A percentile compares a stretch with the other conserved stretches of the same genome.
Evolutionary conservation across 2,797 vertebrate species (phyloP).

Genomic region (Dryobates pubescens): DNA sequence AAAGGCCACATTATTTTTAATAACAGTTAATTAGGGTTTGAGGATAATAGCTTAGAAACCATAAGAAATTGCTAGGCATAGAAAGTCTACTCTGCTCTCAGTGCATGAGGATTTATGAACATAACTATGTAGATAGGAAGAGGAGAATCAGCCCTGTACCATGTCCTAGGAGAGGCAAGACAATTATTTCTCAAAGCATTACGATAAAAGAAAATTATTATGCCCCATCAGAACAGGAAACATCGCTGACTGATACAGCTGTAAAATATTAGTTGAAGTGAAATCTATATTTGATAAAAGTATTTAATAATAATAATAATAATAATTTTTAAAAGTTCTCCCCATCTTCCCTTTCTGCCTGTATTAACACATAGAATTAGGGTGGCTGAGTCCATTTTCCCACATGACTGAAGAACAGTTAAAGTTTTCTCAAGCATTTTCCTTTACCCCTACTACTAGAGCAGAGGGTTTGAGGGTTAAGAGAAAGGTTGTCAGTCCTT

Average conservation of each 20-base stretch:
- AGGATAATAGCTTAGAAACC: conserved; percentile 39
- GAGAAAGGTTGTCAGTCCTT: background rate
- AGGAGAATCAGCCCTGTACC: conserved; percentile 17
- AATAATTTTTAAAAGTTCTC: background rate
- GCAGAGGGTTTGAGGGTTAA: background rate
- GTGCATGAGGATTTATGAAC: background rate
- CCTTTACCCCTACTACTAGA: background rate
- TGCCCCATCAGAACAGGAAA: background rate
- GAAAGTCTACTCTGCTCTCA: conserved; percentile 6
- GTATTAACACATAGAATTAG: background rate
- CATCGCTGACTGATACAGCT: background rate
- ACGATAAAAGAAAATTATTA: conserved; percentile 38
- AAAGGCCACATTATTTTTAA: conserved; percentile 54
- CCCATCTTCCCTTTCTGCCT: background rate
- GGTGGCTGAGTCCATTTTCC: background rate
- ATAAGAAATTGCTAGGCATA: background rate
- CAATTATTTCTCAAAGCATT: conserved; percentile 29
- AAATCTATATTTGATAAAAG: background rate
- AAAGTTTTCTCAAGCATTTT: background rate
- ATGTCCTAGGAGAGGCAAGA: conserved; percentile 36
- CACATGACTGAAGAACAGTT: background rate
- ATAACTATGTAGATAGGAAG: background rate
- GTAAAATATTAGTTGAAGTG: background rate
- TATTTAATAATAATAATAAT: background rate
- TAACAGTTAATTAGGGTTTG: conserved; percentile 61